These are phyloP conservation scores for Coracopsis vasa DNA, from an alignment of 2,113 vertebrate species.

Conservation along the genomic window DNA sequence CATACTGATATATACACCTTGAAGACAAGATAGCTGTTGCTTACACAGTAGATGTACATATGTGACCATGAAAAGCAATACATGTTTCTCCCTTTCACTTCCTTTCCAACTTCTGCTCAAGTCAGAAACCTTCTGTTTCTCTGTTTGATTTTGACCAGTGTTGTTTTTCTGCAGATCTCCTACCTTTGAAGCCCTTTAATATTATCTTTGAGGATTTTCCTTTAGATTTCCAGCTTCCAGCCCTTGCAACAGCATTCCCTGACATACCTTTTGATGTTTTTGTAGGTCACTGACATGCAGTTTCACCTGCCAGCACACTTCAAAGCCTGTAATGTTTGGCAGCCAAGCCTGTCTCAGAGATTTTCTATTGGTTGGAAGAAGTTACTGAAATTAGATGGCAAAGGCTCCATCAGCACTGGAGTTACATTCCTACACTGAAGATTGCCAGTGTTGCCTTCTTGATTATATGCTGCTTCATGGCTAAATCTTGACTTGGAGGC, in stretches of 20 bases:
- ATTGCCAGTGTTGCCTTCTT: neutral
- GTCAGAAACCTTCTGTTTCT: neutral
- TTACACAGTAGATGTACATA: neutral
- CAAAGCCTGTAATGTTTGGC: slow-evolving; percentile 19
- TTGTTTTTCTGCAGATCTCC: neutral
- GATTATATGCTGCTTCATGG: neutral
- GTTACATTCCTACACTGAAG: neutral
- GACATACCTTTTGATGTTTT: slow-evolving; percentile 31
- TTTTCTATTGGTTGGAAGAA: slow-evolving; percentile 16
- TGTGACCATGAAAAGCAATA: neutral
- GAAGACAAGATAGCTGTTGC: neutral
- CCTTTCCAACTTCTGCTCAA: neutral
- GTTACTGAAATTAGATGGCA: slow-evolving; percentile 18
- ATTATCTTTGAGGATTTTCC: slow-evolving; percentile 42
- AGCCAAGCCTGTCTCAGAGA: neutral
- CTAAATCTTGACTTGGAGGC: neutral
- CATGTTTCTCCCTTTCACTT: neutral
- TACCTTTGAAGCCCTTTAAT: slow-evolving; percentile 14
- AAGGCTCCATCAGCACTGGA: neutral
- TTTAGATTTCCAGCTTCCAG: neutral
- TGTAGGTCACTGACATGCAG: slow-evolving; percentile 41
- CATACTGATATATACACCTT: neutral
- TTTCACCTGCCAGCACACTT: slow-evolving; percentile 50
- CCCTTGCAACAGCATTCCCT: neutral
- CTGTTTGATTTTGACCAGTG: neutral